Base-by-base conservation (phyloP, 2,797 vertebrate species). In the Muscicapa striata region DNA sequence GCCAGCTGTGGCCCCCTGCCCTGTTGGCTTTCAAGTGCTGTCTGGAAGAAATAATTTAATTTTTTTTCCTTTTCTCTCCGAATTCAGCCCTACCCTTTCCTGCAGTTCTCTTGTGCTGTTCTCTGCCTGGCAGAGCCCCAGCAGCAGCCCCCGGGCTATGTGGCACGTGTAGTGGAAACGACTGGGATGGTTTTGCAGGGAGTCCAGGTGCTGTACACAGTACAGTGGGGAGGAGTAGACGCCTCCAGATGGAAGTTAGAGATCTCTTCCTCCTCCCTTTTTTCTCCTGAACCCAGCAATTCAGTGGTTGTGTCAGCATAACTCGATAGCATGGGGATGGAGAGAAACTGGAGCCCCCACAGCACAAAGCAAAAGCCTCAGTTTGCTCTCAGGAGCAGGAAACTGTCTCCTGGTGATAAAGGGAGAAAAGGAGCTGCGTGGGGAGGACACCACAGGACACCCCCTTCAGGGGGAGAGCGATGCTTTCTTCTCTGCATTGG, bases 51-150 rank as follows among this genome's bases (percentile, higher is more conserved):
- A 63, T 46, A 46, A 14, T 23, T 46, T 48, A 13, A 13, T 20
- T 46, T 46, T 46, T 46, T 48, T 48, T 48, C 22, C 46, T 48
- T 48, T 48, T 48, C 46, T 48, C 46, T 48, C 46, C 22, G 8
- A 27, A 18, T 20, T 68, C 54, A 82, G 34, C 49, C 41, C n/a
- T 68, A 36, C 54, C 46, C n/a, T 72, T 84, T 75, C 41, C 87
- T 90, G 10, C 49, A 67, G 66, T 26, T 12, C 92, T 54, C 22
- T 48, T 49, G 67, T 58, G 67, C 63, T 62, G 49, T n/a, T 90
- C 73, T 79, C 66, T 86, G 62, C 84, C 81, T 93, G 94, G 87
- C 89, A 75, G 34, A 89, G 62, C 41, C 69, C 58, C 77, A 83
- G 59, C 61, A 93, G 89, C 94, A 81, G 69, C 84, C 73, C 84